phyloP scores from a whole-genome alignment of 1,140 invertebrate species.

The Trachelipus rathkii region DNA sequence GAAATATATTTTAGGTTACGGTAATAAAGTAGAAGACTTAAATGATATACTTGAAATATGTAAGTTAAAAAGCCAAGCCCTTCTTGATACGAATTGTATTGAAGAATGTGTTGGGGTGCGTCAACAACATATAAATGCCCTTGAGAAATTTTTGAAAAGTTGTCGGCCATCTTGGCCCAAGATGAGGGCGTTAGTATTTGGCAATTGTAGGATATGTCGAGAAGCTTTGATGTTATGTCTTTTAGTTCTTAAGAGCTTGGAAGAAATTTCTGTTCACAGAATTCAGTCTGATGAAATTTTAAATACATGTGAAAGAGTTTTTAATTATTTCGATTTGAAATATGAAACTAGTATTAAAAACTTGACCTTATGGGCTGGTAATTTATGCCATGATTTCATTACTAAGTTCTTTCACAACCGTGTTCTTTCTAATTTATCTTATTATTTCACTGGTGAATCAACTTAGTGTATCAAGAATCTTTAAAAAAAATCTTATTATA shows the following conservation, averaged over 20 bases:
- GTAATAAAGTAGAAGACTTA: neutral
- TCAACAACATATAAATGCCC: neutral
- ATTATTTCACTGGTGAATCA: no score
- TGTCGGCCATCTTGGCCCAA: neutral
- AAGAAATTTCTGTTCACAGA: neutral
- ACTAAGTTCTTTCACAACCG: no score
- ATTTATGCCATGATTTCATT: no score
- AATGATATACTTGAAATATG: neutral
- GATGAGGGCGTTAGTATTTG: neutral
- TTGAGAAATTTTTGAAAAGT: neutral
- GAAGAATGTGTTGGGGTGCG: neutral
- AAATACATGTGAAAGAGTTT: neutral
- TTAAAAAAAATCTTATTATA: no score
- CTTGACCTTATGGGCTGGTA: neutral
- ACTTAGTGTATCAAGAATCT: no score
- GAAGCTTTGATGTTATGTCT: neutral
- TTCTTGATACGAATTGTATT: neutral
- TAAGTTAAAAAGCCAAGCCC: neutral
- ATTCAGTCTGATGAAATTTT: conserved; percentile 3
- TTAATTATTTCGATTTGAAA: neutral
- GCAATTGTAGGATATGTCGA: neutral
- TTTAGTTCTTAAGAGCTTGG: neutral
- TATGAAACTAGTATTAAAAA: neutral
- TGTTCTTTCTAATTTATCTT: no score
- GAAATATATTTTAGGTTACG: neutral